phyloP scores from a whole-genome alignment of 2,888 invertebrate species.

The Zygothrica quintamaculata region DNA sequence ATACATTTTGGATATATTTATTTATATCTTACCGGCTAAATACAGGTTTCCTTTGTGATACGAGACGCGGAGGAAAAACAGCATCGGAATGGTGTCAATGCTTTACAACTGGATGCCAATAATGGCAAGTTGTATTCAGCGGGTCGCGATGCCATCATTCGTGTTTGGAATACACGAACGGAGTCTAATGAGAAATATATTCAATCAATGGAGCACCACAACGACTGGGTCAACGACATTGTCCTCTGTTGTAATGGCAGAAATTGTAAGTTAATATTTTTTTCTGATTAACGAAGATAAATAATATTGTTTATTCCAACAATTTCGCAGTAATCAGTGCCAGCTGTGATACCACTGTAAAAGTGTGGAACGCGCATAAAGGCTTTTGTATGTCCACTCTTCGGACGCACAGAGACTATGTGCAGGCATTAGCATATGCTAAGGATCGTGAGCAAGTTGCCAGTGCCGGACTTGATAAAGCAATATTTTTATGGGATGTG shows the following conservation, averaged over 20 bases:
- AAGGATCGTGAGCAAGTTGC: constrained; percentile 97
- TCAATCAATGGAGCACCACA: constrained; percentile 99
- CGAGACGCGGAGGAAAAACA: constrained; percentile 97
- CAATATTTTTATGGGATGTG: constrained; percentile 99
- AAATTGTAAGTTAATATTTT: constrained; percentile 89
- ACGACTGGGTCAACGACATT: constrained; percentile 99
- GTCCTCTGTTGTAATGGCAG: constrained; percentile 98
- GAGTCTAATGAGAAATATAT: constrained; percentile 91
- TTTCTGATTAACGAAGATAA: too few species aligned
- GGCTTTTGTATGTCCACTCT: constrained; percentile 99
- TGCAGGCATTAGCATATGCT: constrained; percentile 98
- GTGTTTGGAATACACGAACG: constrained; percentile 92
- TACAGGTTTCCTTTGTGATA: constrained; percentile 98
- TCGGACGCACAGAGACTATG: constrained; percentile 99
- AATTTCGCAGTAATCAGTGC: constrained; percentile 94
- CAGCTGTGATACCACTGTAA: constrained; percentile 99
- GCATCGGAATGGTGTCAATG: constrained; percentile 98
- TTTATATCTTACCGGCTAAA: neutral
- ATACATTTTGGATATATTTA: neutral
- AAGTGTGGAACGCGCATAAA: constrained; percentile 99
- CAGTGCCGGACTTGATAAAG: constrained; percentile 97
- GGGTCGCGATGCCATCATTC: constrained; percentile 95
- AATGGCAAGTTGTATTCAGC: constrained; percentile 96
- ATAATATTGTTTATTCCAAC: too few species aligned
- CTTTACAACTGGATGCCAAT: constrained; percentile 95